Evolutionary conservation across 2,797 vertebrate genomes (phyloP).

Genomic region (Nyctibius grandis): DNA sequence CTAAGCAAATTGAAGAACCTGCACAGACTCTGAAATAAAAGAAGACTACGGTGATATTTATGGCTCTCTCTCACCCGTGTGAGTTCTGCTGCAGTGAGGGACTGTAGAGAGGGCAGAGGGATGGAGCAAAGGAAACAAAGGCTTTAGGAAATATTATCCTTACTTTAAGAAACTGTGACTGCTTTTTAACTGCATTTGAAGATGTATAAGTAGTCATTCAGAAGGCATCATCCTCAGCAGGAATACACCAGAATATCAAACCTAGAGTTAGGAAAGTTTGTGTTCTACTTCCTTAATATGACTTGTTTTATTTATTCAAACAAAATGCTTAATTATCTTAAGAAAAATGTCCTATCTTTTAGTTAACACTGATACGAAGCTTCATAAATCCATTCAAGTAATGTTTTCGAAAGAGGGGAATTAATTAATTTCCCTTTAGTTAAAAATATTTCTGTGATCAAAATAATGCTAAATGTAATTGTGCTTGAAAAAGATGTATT

Average conservation of each 20-base stretch:
- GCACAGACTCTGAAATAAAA: background rate
- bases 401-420: background rate
- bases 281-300: background rate
- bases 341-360: background rate
- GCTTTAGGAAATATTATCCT: background rate
- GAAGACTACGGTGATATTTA: background rate
- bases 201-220: background rate
- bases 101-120: background rate
- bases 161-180: background rate
- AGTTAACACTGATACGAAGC: background rate
- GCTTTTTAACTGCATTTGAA: background rate
- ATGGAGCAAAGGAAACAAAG: background rate
- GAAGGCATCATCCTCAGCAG: background rate
- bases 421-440: background rate
- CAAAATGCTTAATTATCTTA: slow-evolving; percentile 1
- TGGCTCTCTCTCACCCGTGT: background rate
- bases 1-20: background rate
- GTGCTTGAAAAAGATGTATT: background rate
- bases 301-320: background rate
- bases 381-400: background rate
- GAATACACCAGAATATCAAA: background rate
- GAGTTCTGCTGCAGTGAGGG: background rate
- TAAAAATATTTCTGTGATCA: slow-evolving; percentile 13
- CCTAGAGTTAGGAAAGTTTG: background rate
- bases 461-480: slow-evolving; percentile 3